These are phyloP conservation scores for Stercorarius parasiticus DNA, from an alignment of 2,113 vertebrate species.

Conservation along the genomic window DNA sequence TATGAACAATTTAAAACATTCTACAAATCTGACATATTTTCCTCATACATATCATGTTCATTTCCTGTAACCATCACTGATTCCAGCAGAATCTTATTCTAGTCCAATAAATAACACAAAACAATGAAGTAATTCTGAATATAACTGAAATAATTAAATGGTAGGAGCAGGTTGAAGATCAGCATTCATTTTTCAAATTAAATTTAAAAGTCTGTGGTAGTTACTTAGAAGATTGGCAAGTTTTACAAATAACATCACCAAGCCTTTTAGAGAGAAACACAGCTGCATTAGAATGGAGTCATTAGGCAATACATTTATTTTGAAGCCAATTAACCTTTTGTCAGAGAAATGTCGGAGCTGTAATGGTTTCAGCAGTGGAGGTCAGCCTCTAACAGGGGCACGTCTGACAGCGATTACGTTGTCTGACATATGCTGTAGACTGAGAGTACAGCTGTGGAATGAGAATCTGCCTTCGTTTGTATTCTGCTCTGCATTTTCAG, in stretches of 20 bases:
- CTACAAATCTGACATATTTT: not conserved
- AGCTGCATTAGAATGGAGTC: constrained; percentile 74
- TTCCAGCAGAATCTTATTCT: constrained; percentile 12
- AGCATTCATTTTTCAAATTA: constrained; percentile 75
- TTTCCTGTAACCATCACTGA: not conserved
- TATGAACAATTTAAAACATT: not conserved
- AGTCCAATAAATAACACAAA: constrained; percentile 44
- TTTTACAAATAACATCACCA: constrained; percentile 78
- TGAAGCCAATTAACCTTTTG: constrained; percentile 87
- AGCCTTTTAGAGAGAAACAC: constrained; percentile 74
- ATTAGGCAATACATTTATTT: constrained; percentile 85
- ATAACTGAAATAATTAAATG: constrained; percentile 72
- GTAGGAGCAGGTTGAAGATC: constrained; percentile 65
- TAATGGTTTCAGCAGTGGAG: constrained; percentile 72
- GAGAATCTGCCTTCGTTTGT: constrained; percentile 68
- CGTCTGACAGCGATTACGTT: constrained; percentile 68
- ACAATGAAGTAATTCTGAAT: constrained; percentile 35
- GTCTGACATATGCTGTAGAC: constrained; percentile 66
- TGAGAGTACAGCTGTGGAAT: constrained; percentile 24
- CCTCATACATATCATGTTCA: not conserved
- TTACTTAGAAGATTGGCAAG: constrained; percentile 76
- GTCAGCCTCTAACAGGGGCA: constrained; percentile 76
- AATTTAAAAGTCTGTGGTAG: constrained; percentile 72
- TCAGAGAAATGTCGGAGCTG: constrained; percentile 72
- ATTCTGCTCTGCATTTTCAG: constrained; percentile 76